Evolutionary conservation across 2,888 invertebrate species (phyloP).

Genomic region (Ommatoiulus sabulosus): DNA sequence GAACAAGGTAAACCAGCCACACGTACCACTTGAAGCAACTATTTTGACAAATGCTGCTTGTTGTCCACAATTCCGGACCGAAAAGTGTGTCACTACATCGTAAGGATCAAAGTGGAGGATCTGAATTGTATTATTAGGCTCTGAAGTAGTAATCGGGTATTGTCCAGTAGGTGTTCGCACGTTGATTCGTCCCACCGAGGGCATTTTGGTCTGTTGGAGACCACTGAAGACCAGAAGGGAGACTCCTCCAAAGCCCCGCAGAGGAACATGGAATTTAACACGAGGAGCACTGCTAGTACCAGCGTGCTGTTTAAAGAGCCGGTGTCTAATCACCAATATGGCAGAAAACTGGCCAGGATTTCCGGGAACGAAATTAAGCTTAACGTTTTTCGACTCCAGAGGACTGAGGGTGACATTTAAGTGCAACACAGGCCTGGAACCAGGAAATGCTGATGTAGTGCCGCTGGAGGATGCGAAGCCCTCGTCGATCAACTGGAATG

Average conservation of each 20-base stretch:
- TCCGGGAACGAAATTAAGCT: background rate
- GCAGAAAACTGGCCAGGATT: background rate
- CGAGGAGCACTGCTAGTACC: background rate
- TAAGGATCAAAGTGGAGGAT: background rate
- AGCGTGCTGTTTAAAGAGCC: background rate
- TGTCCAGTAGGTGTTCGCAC: background rate
- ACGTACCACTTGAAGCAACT: background rate
- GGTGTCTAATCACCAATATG: background rate
- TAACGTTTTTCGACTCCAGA: background rate
- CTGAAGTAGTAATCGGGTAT: background rate
- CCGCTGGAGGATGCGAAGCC: background rate
- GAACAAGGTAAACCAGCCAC: too few relatives aligned
- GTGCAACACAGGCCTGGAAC: background rate
- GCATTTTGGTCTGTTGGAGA: background rate
- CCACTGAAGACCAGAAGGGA: background rate
- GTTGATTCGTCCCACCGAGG: background rate
- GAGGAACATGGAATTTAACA: background rate
- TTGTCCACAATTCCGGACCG: conserved; percentile 18
- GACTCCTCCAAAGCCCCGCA: conserved; percentile 34
- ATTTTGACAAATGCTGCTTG: conserved; percentile 27
- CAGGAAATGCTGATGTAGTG: background rate
- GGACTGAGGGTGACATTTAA: background rate
- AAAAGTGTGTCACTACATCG: background rate
- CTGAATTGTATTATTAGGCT: background rate
- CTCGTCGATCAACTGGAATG: background rate